Conservation (phyloP, 2,888 invertebrate species). For the Biston betularia region DNA sequence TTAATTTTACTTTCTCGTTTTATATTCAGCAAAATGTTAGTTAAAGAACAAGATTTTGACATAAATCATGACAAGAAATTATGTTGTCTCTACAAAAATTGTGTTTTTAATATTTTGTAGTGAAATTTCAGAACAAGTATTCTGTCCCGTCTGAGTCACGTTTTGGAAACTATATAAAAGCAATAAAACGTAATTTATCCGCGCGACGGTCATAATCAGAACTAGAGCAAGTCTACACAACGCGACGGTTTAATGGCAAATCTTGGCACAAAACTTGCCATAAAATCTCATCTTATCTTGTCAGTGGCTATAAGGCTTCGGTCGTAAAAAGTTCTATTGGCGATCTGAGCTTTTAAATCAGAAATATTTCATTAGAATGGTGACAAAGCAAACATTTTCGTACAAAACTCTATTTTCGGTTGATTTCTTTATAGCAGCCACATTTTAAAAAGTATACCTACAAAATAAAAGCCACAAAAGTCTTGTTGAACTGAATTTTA, state of each 20-base stretch:
- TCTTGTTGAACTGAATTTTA: neutral
- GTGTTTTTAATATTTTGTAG: no score
- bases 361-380: conserved; percentile 10
- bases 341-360: conserved; percentile 6
- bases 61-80: no score
- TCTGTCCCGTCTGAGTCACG: conserved; percentile 28
- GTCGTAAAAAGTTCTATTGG: conserved; percentile 24
- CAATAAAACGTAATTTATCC: conserved; percentile 41
- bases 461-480: neutral
- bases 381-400: conserved; percentile 9
- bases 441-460: neutral
- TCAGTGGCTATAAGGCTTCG: conserved; percentile 19
- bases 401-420: conserved; percentile 3
- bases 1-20: neutral
- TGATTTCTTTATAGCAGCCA: neutral
- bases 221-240: conserved; percentile 36
- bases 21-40: neutral
- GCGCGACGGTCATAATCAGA: conserved; percentile 28
- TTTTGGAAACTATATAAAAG: conserved; percentile 39
- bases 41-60: no score
- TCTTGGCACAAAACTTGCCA: conserved; percentile 33
- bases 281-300: conserved; percentile 32
- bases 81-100: no score
- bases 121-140: neutral
- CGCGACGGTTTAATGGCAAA: conserved; percentile 19